Conservation (phyloP, 1,140 invertebrate species). For the Samia ricini region DNA sequence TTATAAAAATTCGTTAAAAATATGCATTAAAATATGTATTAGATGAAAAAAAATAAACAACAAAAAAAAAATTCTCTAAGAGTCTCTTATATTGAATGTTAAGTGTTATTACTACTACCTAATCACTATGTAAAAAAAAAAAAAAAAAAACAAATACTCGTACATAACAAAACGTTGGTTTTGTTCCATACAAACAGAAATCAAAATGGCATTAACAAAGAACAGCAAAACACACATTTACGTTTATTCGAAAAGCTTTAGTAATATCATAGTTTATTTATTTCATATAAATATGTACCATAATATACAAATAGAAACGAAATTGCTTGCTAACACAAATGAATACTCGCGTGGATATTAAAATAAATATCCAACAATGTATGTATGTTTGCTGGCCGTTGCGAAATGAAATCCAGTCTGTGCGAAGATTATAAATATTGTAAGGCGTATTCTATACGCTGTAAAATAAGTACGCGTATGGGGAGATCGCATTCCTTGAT, state of each 20-base stretch:
- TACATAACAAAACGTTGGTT: neutral
- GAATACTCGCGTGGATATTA: neutral
- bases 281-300: neutral
- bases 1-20: too few relatives aligned
- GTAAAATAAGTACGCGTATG: slow-evolving; percentile 36
- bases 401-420: slow-evolving; percentile 36
- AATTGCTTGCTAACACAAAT: neutral
- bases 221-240: neutral
- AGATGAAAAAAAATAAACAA: too few relatives aligned
- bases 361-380: slow-evolving; percentile 24
- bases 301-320: neutral
- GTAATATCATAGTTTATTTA: neutral
- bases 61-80: too few relatives aligned
- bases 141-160: too few relatives aligned
- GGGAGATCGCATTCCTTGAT: slow-evolving; percentile 52
- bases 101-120: too few relatives aligned
- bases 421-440: slow-evolving; percentile 48
- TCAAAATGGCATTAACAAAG: neutral
- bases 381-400: slow-evolving; percentile 15
- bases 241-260: neutral
- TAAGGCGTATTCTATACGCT: slow-evolving; percentile 43
- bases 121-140: neutral
- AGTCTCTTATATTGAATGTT: too few relatives aligned
- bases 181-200: neutral
- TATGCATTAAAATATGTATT: too few relatives aligned